phyloP scores from a whole-genome alignment of 2,888 invertebrate genomes.

The Lacanobia oleracea region DNA sequence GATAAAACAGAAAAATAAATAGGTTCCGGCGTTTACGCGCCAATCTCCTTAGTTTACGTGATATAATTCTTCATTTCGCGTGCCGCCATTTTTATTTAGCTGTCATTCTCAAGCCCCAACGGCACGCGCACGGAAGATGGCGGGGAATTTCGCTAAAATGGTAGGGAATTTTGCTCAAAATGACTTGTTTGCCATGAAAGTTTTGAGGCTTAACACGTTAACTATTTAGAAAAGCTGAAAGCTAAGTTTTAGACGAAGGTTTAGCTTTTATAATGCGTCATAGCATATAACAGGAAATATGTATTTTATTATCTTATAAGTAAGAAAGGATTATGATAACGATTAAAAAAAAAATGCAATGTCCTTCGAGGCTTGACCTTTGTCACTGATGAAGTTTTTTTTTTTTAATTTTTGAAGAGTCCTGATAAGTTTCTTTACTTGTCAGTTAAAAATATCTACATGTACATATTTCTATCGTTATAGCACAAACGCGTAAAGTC shows the following conservation, averaged over 20 bases:
- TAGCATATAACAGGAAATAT: too few relatives aligned
- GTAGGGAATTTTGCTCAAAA: neutral
- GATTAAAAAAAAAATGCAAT: too few relatives aligned
- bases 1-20: conserved; percentile 37
- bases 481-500: too few relatives aligned
- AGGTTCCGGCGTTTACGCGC: conserved; percentile 35
- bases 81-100: conserved; percentile 33
- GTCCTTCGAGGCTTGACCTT: too few relatives aligned
- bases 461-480: too few relatives aligned
- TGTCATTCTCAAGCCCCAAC: conserved; percentile 23
- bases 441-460: too few relatives aligned
- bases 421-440: too few relatives aligned
- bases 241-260: neutral
- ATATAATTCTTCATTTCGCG: conserved; percentile 43
- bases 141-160: neutral
- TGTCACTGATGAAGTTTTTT: too few relatives aligned
- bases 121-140: neutral
- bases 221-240: neutral
- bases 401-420: too few relatives aligned
- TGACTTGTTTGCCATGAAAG: conserved; percentile 7
- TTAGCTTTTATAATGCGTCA: neutral
- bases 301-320: too few relatives aligned
- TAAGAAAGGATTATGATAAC: too few relatives aligned
- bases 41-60: conserved; percentile 40
- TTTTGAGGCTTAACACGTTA: neutral